Conservation (phyloP, 2,113 vertebrate genomes). For the Oceanodroma tethys region DNA sequence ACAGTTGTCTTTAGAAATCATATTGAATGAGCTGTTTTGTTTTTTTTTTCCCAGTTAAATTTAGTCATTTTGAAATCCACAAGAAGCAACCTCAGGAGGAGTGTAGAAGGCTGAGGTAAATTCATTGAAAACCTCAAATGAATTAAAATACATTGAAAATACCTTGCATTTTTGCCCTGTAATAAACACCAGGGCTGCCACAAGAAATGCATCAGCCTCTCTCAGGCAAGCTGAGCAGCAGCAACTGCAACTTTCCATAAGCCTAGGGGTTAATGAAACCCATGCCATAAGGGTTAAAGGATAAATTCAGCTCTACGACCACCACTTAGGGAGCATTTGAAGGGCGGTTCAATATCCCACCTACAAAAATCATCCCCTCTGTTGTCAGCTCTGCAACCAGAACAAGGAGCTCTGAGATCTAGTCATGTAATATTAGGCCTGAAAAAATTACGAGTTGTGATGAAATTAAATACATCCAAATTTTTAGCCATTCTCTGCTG, state of each 20-base stretch:
- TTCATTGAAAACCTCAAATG: conserved; percentile 41
- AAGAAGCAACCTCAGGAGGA: conserved; percentile 20
- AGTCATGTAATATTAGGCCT: not conserved
- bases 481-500: conserved; percentile 45
- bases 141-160: conserved; percentile 27
- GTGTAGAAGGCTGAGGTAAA: not conserved
- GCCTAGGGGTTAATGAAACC: not conserved
- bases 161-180: not conserved
- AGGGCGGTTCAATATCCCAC: not conserved
- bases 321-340: not conserved
- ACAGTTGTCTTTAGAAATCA: not conserved
- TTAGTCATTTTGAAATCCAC: conserved; percentile 38
- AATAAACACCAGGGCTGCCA: not conserved
- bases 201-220: not conserved
- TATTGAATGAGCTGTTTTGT: not conserved
- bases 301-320: not conserved
- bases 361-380: not conserved
- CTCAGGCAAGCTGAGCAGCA: not conserved
- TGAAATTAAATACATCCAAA: conserved; percentile 61
- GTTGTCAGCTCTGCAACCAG: not conserved
- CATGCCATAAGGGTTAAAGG: not conserved
- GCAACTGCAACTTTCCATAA: not conserved
- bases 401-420: not conserved
- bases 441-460: conserved; percentile 37
- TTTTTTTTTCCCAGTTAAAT: not conserved